A percentile compares a stretch with the other conserved stretches of the same genome.
Evolutionary conservation across 2,797 vertebrate genomes (phyloP).

Genomic region (Sebastes alutus): DNA sequence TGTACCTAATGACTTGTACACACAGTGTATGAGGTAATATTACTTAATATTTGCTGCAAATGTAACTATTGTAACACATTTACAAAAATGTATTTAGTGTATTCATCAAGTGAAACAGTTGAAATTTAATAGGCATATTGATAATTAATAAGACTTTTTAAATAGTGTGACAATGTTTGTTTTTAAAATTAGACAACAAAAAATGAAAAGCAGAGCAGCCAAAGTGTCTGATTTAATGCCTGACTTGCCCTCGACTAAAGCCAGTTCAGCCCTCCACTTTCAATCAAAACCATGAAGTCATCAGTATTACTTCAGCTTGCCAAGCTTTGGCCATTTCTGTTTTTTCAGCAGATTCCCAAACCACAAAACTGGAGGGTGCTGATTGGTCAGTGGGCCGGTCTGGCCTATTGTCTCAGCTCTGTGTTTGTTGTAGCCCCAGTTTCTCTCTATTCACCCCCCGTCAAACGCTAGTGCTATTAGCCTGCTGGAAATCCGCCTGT

Average conservation of each 20-base stretch:
- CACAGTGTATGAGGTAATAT: background rate
- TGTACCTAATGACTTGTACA: background rate
- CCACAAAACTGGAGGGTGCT: constrained; percentile 71
- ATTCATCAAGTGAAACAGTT: background rate
- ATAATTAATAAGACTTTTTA: background rate
- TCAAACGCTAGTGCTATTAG: constrained; percentile 65
- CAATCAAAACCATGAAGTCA: constrained; percentile 81
- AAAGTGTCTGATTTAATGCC: constrained; percentile 53
- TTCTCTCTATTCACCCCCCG: constrained; percentile 59
- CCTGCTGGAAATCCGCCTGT: constrained; percentile 70
- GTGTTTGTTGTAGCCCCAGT: constrained; percentile 61
- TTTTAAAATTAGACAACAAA: constrained; percentile 29
- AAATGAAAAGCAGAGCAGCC: constrained; percentile 12
- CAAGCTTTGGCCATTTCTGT: constrained; percentile 75
- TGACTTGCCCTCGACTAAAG: constrained; percentile 63
- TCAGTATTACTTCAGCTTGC: constrained; percentile 78
- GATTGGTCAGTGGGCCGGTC: constrained; percentile 71
- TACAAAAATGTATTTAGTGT: background rate
- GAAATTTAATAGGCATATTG: background rate
- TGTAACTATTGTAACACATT: background rate
- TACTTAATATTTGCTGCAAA: background rate
- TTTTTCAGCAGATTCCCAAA: constrained; percentile 86
- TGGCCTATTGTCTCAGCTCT: constrained; percentile 67
- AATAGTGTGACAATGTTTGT: constrained; percentile 61
- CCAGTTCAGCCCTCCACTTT: constrained; percentile 64